Evolutionary conservation across 2,797 vertebrate genomes (phyloP).

Genomic region (Lutjanus argentimaculatus): DNA sequence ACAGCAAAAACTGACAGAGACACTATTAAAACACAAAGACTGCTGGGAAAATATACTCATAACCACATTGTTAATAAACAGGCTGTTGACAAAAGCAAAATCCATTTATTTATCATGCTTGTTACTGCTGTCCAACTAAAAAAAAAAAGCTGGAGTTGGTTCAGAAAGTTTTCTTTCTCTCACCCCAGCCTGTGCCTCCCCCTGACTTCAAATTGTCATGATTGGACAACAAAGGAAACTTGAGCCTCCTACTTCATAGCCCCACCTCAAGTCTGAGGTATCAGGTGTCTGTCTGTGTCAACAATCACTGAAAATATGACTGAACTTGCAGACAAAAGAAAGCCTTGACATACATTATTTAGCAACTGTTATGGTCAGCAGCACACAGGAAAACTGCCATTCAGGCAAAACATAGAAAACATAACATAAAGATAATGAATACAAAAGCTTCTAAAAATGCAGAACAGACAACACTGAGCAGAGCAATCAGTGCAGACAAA

Average conservation of each 20-base stretch:
- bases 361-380: background rate
- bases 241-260: slow-evolving; percentile 45
- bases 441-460: slow-evolving; percentile 44
- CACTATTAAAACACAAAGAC: slow-evolving; percentile 6
- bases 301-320: slow-evolving; percentile 50
- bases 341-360: background rate
- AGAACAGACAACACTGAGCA: slow-evolving; percentile 22
- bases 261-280: slow-evolving; percentile 59
- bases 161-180: slow-evolving; percentile 27
- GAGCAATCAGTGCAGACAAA: slow-evolving; percentile 48
- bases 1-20: slow-evolving; percentile 3
- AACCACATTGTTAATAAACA: slow-evolving; percentile 13
- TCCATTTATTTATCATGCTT: slow-evolving; percentile 1
- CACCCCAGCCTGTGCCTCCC: slow-evolving; percentile 14
- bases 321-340: slow-evolving; percentile 44
- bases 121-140: background rate
- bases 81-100: slow-evolving; percentile 23
- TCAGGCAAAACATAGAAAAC: background rate
- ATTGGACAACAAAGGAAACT: slow-evolving; percentile 75
- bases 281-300: slow-evolving; percentile 72
- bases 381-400: slow-evolving; percentile 10
- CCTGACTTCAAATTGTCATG: slow-evolving; percentile 30
- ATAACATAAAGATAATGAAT: background rate
- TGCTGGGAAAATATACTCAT: slow-evolving; percentile 11
- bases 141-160: slow-evolving; percentile 8